Evolutionary conservation across 2,113 vertebrate species (phyloP), one percentile per base, ranked within the genome.

Genomic region (Litocranius walleri): DNA sequence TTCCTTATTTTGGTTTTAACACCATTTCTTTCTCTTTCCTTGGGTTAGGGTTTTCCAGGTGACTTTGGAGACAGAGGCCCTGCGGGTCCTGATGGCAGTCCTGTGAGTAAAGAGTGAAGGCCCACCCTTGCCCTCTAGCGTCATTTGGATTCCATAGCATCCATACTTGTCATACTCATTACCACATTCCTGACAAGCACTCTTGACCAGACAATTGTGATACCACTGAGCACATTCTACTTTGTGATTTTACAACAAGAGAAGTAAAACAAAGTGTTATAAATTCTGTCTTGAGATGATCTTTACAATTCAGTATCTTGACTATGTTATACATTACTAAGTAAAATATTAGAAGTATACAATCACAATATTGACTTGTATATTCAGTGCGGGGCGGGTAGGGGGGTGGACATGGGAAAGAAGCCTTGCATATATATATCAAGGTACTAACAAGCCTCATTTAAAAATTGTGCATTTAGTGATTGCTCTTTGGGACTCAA

Each of bases 41-140:
- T 88, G 85, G 88, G 33, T n/a, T 91, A 98, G 98, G 99, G 99
- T 87, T 99, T 99, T 97, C 98, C 99, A 48, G 99, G 99, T 93
- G 99, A 99, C 92, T 99, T 98, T 67, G 99, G 99, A 36, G 99
- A 99, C 19, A 99, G 99, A 98, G 99, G 99, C 4, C 98, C 99
- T 36, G 99, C 99, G 78, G 99, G 99, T 97, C 99, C 99, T 90
- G 99, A 99, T 97, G 99, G 99, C 83, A 99, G 98, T 97, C 99
- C 99, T 98, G 99, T 99, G 99, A 99, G 99, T 99, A 98, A 78
- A 61, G 16, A 57, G 8, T 48, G 62, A 71, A 83, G 23, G 45
- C 43, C 56, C 29, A 10, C 0, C 1, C n/a, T 86, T 50, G 33
- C 27, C 30, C 7, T 71, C 40, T 48, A 29, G 8, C 19, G 14